Evolutionary conservation across 1,140 invertebrate genomes (phyloP), one percentile per base, ranked within the genome.

Genomic region (Schlechtendalia chinensis): DNA sequence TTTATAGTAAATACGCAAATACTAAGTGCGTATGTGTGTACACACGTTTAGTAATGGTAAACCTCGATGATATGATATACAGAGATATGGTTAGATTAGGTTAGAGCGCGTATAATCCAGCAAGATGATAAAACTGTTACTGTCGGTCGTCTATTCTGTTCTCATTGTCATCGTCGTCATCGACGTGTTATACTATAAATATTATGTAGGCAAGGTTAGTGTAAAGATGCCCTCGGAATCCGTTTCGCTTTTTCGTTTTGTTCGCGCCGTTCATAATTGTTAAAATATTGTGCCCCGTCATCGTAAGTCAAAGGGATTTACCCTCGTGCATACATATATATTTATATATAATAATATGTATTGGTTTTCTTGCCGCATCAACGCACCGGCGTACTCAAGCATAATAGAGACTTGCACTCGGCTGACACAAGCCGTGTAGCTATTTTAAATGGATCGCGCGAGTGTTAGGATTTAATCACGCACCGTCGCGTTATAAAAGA

Each of bases 301-400:
- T 54, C 69, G 69, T 54, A 10, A 72, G 69, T 72, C 69, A 72
- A 72, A 72, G 69, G 69, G 69, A 72, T 29, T 72, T 17, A 47
- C 24, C 69, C 69, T 72, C 69, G 27, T 72, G 45, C 22, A 58
- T 16, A 59, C 11, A 1, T n/a, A 0, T 58, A 24, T 24, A 58
- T 58, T n/a, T n/a, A n/a, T n/a, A n/a, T n/a, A n/a, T n/a, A 8
- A n/a, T n/a, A n/a, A n/a, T n/a, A n/a, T n/a, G 0, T 69, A 27
- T 71, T 53, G 67, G 67, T 71, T 71, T 53, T 53, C 67, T 53
- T 47, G 67, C 45, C 45, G 50, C 67, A 27, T 50, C 67, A 50
- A 50, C 53, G 47, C 67, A 29, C 24, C 22, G 47, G n/a, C 67
- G 3, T 24, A n/a, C n/a, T n/a, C n/a, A n/a, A 45, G 45, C 16